These are phyloP conservation scores for Pantala flavescens DNA, from an alignment of 1,140 invertebrate species.

Conservation along the genomic window DNA sequence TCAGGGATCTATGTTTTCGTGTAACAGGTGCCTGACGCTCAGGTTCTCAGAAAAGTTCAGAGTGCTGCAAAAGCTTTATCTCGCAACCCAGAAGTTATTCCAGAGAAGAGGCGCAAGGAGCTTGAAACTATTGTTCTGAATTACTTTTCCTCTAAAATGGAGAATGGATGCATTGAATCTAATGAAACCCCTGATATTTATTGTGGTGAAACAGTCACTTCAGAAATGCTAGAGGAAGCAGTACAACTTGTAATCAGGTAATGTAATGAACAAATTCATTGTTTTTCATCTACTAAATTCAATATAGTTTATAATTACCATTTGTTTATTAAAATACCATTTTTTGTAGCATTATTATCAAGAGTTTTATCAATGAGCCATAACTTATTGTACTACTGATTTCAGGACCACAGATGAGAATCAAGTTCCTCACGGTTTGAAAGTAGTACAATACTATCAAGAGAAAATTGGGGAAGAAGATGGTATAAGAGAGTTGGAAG, in stretches of 20 bases:
- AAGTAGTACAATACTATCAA: slow-evolving; percentile 54
- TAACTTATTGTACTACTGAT: too few relatives aligned
- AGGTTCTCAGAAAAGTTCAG: slow-evolving; percentile 42
- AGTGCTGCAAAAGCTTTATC: slow-evolving; percentile 56
- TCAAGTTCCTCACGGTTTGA: slow-evolving; percentile 50
- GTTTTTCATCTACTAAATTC: neutral
- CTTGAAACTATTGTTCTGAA: slow-evolving; percentile 39
- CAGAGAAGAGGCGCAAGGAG: slow-evolving; percentile 39
- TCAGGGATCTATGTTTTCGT: too few relatives aligned
- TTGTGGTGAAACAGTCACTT: slow-evolving; percentile 34
- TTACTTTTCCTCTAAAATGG: slow-evolving; percentile 30
- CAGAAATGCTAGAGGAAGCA: slow-evolving; percentile 37
- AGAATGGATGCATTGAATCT: neutral
- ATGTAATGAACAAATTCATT: slow-evolving; percentile 12
- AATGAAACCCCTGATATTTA: too few relatives aligned
- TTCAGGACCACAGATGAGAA: slow-evolving; percentile 38
- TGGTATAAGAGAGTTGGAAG: slow-evolving; percentile 58
- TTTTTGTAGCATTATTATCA: neutral
- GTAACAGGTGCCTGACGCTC: slow-evolving; percentile 12
- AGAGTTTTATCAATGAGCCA: slow-evolving; percentile 22
- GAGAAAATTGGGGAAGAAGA: slow-evolving; percentile 33
- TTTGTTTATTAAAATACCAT: too few relatives aligned
- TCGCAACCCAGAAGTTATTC: slow-evolving; percentile 38
- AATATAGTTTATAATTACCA: too few relatives aligned
- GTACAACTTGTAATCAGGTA: slow-evolving; percentile 33